These are phyloP conservation scores for Cynopterus brachyotis DNA, from an alignment of 2,113 vertebrate species.

Conservation along the genomic window DNA sequence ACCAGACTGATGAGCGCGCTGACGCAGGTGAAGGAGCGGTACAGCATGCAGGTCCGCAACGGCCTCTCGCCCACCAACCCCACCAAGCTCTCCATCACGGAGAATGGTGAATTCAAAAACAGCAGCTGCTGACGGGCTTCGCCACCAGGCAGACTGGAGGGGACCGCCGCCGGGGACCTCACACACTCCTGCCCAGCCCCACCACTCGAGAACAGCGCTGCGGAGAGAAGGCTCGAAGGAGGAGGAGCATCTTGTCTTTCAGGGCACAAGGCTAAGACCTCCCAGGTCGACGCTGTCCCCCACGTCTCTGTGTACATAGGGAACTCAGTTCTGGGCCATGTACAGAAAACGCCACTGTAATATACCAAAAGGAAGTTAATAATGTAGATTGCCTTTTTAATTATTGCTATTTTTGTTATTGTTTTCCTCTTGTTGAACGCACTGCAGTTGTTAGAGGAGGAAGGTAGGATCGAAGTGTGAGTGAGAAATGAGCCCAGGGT, in stretches of 20 bases:
- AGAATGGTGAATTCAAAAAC: slow-evolving; percentile 99
- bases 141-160: slow-evolving; percentile 4
- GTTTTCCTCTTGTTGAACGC: slow-evolving; percentile 82
- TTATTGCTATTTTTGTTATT: slow-evolving; percentile 87
- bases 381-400: slow-evolving; percentile 87
- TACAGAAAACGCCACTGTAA: slow-evolving; percentile 87
- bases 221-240: slow-evolving; percentile 58
- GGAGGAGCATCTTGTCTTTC: slow-evolving; percentile 69
- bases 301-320: slow-evolving; percentile 82
- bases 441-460: slow-evolving; percentile 81
- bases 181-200: not conserved
- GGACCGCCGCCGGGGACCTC: slow-evolving; percentile 18
- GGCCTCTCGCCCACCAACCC: slow-evolving; percentile 94
- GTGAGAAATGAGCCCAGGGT: slow-evolving; percentile 66
- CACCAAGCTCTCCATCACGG: slow-evolving; percentile 98
- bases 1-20: slow-evolving; percentile 94
- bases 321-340: slow-evolving; percentile 82
- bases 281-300: slow-evolving; percentile 63
- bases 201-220: slow-evolving; percentile 69
- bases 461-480: slow-evolving; percentile 59
- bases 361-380: slow-evolving; percentile 86
- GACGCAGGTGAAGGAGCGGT: slow-evolving; percentile 97
- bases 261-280: slow-evolving; percentile 72
- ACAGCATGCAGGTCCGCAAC: slow-evolving; percentile 92
- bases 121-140: slow-evolving; percentile 92